Evolutionary conservation across 2,888 invertebrate species (phyloP), one percentile per base, ranked within the genome.

Genomic region (Junonia oenone): DNA sequence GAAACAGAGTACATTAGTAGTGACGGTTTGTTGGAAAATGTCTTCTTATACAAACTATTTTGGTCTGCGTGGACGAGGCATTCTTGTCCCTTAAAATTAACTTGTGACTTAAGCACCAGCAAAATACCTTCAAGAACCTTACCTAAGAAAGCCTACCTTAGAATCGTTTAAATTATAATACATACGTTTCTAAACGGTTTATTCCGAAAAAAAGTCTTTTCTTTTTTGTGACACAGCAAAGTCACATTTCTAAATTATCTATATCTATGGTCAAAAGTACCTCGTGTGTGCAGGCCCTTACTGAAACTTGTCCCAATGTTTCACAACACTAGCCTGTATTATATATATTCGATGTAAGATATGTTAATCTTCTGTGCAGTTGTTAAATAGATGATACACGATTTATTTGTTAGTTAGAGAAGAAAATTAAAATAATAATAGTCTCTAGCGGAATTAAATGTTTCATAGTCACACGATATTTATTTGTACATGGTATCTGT

Each of bases 401-500:
- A 57, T 57, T 68, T 66, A 63, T 63, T 70, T 71, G 58, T 68
- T 75, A 76, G 74, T 57, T 71, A 68, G 71, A 72, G 68, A 52
- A 70, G 66, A 56, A 51, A 47, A 59, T n/a, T 26, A 19, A 17
- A 37, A 37, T 14, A 22, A 43, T 13, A 53, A 58, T 67, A 68
- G 65, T 43, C 55, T 37, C 6, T 67, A 66, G 63, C 9, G 40
- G 47, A 63, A 68, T 68, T 68, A 64, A 74, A 78, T 75, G 76
- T 81, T 75, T 77, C 70, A 77, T 81, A 81, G 72, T 70, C 68
- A 73, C 68, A 72, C 72, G 69, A 61, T 82, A 83, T 82, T 83
- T 83, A 81, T 83, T 84, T 84, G 71, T 80, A 81, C 65, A 71
- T 78, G 74, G 70, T 73, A 73, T 68, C 59, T 71, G 71, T 76